phyloP scores from a whole-genome alignment of 2,888 invertebrate genomes.

The Allophyes oxyacanthae region DNA sequence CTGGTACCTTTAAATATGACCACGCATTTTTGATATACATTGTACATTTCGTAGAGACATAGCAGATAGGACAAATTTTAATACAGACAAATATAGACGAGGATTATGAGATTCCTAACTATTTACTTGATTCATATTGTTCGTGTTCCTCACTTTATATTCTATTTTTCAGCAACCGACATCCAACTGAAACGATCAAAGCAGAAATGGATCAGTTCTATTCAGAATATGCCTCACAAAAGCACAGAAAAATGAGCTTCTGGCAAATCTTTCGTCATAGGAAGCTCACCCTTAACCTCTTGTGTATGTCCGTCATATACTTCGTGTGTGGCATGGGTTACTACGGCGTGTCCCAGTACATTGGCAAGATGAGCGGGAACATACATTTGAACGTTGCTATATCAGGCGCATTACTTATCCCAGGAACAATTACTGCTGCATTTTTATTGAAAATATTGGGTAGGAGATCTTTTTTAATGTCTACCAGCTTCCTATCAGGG shows the following conservation, averaged over 20 bases:
- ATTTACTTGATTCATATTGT: too few relatives aligned
- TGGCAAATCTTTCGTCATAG: constrained; percentile 76
- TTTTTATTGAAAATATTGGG: constrained; percentile 90
- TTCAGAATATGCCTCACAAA: constrained; percentile 32
- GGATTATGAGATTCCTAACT: too few relatives aligned
- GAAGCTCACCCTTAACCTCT: constrained; percentile 90
- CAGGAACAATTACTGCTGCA: constrained; percentile 89
- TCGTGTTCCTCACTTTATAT: too few relatives aligned
- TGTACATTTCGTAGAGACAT: too few relatives aligned
- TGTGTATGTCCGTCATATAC: constrained; percentile 92
- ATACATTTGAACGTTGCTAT: constrained; percentile 94
- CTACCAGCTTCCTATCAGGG: constrained; percentile 83
- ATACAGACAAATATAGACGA: too few relatives aligned
- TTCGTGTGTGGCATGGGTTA: constrained; percentile 94
- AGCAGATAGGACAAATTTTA: too few relatives aligned
- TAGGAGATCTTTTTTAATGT: constrained; percentile 90
- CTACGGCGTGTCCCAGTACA: constrained; percentile 94
- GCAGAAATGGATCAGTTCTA: constrained; percentile 68
- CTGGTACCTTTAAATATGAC: too few relatives aligned
- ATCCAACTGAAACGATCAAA: constrained; percentile 62
- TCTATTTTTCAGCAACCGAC: constrained; percentile 66
- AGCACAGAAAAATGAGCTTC: constrained; percentile 63
- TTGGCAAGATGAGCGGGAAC: constrained; percentile 92
- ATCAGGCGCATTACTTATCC: constrained; percentile 91
- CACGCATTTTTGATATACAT: too few relatives aligned